Evolutionary conservation across 2,888 invertebrate genomes (phyloP).

Genomic region (Sisyra nigra): DNA sequence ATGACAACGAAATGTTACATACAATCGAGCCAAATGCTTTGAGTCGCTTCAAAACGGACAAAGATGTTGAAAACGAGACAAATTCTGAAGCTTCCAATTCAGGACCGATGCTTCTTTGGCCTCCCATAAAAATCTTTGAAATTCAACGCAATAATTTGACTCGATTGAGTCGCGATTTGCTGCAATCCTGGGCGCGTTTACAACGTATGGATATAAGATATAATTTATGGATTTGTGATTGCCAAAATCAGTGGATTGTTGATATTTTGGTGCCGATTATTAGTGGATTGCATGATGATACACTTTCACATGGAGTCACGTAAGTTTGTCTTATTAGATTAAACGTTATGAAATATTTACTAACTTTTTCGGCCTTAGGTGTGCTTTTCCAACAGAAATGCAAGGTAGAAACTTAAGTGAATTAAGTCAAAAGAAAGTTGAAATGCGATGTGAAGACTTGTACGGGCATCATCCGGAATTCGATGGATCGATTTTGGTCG

Average conservation of each 20-base stretch:
- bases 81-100: neutral
- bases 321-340: conserved; percentile 19
- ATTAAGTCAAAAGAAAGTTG: conserved; percentile 34
- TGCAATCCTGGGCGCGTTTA: conserved; percentile 55
- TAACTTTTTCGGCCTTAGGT: conserved; percentile 28
- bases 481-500: conserved; percentile 52
- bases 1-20: conserved; percentile 43
- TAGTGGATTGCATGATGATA: conserved; percentile 25
- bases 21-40: conserved; percentile 44
- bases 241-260: conserved; percentile 63
- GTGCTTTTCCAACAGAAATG: conserved; percentile 49
- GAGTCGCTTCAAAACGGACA: conserved; percentile 20
- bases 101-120: conserved; percentile 31
- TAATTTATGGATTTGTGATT: conserved; percentile 68
- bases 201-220: conserved; percentile 46
- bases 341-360: neutral
- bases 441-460: conserved; percentile 49
- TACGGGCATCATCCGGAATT: conserved; percentile 46
- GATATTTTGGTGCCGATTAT: conserved; percentile 41
- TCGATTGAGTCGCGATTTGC: conserved; percentile 39
- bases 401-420: conserved; percentile 37
- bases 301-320: conserved; percentile 29
- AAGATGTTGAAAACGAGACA: conserved; percentile 30
- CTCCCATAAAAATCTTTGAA: conserved; percentile 30
- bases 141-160: conserved; percentile 6